phyloP scores from a whole-genome alignment of 1,140 invertebrate species.

The Campoletis sonorensis region DNA sequence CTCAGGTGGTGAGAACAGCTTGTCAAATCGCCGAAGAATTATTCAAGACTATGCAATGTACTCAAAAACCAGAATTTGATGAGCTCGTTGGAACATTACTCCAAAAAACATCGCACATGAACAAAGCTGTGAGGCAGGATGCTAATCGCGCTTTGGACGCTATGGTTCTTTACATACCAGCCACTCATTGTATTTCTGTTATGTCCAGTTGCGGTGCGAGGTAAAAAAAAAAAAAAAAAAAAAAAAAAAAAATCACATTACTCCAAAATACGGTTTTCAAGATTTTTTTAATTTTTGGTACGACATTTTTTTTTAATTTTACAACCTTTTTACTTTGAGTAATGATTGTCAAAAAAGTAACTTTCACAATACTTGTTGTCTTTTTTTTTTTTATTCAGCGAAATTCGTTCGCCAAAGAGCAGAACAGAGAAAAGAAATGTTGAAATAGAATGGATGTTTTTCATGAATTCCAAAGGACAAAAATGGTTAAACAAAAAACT shows the following conservation, averaged over 20 bases:
- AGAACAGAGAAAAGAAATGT: too few species aligned
- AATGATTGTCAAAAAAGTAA: too few species aligned
- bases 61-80: conserved; percentile 56
- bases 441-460: too few species aligned
- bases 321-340: too few species aligned
- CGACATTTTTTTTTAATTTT: too few species aligned
- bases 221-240: conserved; percentile 25
- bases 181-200: conserved; percentile 46
- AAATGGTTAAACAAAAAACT: too few species aligned
- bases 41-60: conserved; percentile 53
- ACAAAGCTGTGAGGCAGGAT: conserved; percentile 50
- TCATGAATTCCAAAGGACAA: too few species aligned
- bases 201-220: conserved; percentile 38
- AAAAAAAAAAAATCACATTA: not conserved
- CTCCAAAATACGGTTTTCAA: not conserved
- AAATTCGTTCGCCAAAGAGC: too few species aligned
- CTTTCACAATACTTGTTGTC: too few species aligned
- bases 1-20: conserved; percentile 51
- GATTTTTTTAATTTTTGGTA: too few species aligned
- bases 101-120: conserved; percentile 54
- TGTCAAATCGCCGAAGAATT: conserved; percentile 53
- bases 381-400: too few species aligned
- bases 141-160: conserved; percentile 52
- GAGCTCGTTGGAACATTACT: conserved; percentile 49
- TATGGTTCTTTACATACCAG: conserved; percentile 52